phyloP scores from a whole-genome alignment of 2,888 invertebrate species.

The Apotomis betuletana region DNA sequence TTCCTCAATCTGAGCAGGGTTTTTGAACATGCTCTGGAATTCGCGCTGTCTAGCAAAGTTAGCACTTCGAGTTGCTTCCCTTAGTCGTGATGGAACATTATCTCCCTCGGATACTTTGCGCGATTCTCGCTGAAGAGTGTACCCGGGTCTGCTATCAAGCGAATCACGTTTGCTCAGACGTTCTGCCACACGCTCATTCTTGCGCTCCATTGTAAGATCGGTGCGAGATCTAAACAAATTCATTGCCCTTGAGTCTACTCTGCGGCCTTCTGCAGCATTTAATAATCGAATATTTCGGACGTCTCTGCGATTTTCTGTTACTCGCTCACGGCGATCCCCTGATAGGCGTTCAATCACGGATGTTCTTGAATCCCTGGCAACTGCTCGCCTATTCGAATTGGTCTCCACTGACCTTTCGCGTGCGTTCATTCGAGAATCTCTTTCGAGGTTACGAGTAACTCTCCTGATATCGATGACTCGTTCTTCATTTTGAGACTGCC shows the following conservation, averaged over 20 bases:
- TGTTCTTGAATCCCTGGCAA: slow-evolving; percentile 8
- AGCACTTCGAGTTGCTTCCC: slow-evolving; percentile 43
- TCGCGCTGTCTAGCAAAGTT: slow-evolving; percentile 43
- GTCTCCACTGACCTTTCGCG: slow-evolving; percentile 19
- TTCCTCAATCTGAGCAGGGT: slow-evolving; percentile 44
- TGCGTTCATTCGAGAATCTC: slow-evolving; percentile 4
- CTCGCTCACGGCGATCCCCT: slow-evolving; percentile 4
- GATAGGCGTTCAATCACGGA: slow-evolving; percentile 1
- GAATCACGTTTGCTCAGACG: slow-evolving; percentile 15
- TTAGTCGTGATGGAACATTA: slow-evolving; percentile 40
- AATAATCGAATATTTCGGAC: slow-evolving; percentile 10
- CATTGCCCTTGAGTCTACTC: slow-evolving; percentile 7
- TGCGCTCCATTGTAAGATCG: slow-evolving; percentile 9
- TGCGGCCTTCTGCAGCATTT: neutral
- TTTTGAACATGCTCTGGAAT: slow-evolving; percentile 30
- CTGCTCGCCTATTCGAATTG: slow-evolving; percentile 10
- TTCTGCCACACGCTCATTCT: slow-evolving; percentile 10
- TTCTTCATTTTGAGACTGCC: slow-evolving; percentile 4
- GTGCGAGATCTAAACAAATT: slow-evolving; percentile 12
- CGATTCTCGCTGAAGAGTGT: slow-evolving; percentile 7
- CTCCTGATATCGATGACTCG: slow-evolving; percentile 12
- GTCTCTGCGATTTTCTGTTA: slow-evolving; percentile 2
- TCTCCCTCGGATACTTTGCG: slow-evolving; percentile 29
- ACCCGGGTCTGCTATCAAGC: slow-evolving; percentile 15
- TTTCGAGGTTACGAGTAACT: slow-evolving; percentile 25